Evolutionary conservation across 1,140 invertebrate genomes (phyloP).

Genomic region (Orchesella cincta): DNA sequence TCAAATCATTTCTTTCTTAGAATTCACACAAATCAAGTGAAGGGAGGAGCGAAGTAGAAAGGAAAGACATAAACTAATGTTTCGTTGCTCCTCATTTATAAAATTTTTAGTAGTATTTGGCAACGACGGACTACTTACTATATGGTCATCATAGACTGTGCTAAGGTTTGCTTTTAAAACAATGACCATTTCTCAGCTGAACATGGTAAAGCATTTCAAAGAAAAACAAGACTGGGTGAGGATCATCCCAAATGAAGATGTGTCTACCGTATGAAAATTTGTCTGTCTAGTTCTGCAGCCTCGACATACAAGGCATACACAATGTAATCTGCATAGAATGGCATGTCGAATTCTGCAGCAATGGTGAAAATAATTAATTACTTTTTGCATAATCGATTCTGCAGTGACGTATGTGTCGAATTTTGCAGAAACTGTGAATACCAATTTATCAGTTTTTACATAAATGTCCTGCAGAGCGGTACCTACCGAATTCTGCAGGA

Average conservation of each 20-base stretch:
- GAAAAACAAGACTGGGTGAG: neutral
- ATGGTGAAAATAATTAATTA: too few species aligned
- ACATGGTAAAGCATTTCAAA: neutral
- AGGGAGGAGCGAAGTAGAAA: neutral
- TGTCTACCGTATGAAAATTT: neutral
- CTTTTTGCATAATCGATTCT: too few species aligned
- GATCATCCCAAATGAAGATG: neutral
- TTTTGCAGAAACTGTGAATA: too few species aligned
- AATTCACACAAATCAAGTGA: slow-evolving; percentile 1
- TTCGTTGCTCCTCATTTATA: neutral
- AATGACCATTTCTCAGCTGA: neutral
- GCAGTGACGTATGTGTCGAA: too few species aligned
- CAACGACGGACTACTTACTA: neutral
- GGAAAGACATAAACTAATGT: slow-evolving; percentile 6
- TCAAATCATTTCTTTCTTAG: neutral
- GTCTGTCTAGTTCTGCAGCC: too few species aligned
- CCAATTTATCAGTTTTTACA: too few species aligned
- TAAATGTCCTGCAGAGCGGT: too few species aligned
- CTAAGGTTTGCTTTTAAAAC: neutral
- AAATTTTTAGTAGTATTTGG: neutral
- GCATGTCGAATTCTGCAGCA: too few species aligned
- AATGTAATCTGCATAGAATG: too few species aligned
- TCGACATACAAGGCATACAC: too few species aligned
- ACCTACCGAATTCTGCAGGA: too few species aligned
- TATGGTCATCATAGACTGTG: neutral